A percentile compares a stretch with the other conserved stretches of the same genome.
phyloP scores from a whole-genome alignment of 2,113 vertebrate species.

The Ophthalmolycus amberensis region DNA sequence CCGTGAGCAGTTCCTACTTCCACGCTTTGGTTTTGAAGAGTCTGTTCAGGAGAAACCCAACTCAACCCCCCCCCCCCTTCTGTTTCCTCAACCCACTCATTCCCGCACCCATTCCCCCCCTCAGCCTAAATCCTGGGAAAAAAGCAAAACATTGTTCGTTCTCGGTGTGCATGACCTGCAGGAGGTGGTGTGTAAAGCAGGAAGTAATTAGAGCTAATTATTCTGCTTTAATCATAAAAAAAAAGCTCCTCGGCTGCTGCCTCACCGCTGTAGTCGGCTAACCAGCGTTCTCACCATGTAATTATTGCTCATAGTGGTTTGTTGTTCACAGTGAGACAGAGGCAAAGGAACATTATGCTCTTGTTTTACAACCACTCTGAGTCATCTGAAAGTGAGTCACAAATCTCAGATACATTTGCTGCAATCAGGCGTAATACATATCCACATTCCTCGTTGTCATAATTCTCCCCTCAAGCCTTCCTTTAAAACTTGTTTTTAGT shows the following conservation, averaged over 20 bases:
- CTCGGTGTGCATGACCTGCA: conserved; percentile 67
- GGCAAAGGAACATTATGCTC: conserved; percentile 29
- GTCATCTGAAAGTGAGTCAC: conserved; percentile 31
- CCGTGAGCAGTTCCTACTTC: conserved; percentile 3
- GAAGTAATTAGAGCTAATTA: conserved; percentile 81
- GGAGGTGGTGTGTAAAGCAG: conserved; percentile 73
- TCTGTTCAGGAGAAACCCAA: conserved; percentile 38
- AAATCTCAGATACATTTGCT: conserved; percentile 24
- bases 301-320: conserved; percentile 61
- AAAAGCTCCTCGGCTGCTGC: conserved; percentile 16
- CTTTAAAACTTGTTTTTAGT: background rate
- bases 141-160: conserved; percentile 74
- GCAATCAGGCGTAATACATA: conserved; percentile 24
- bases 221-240: conserved; percentile 70
- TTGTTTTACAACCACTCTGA: conserved; percentile 32
- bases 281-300: conserved; percentile 45
- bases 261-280: conserved; percentile 39
- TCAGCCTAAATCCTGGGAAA: conserved; percentile 54
- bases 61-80: conserved; percentile 6
- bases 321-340: conserved; percentile 44
- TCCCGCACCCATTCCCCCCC: background rate
- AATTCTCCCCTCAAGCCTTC: background rate
- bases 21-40: conserved; percentile 21
- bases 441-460: conserved; percentile 6
- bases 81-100: background rate